Base-by-base conservation (phyloP, 2,888 invertebrate species). In the Ochropacha duplaris region DNA sequence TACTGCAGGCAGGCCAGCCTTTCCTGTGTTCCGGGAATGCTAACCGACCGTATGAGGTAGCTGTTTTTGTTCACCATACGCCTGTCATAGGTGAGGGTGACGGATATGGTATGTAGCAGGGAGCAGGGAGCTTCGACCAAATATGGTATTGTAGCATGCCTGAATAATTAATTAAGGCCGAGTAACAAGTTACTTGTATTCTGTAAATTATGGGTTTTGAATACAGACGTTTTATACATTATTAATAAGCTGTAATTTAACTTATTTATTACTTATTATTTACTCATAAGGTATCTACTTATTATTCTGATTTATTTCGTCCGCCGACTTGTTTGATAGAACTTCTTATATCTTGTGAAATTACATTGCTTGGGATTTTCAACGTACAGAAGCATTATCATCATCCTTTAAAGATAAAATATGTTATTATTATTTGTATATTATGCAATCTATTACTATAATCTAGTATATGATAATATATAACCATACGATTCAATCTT, bases 161-260 rank as follows among this genome's bases (percentile, higher is more conserved):
- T 72, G 76, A 74, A 77, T 80, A 78, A 78, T 72, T 69, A 78
- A 79, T 72, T 69, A 71, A 71, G 76, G 72, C 74, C 64, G 61
- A 69, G 63, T 68, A 68, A 69, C 64, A 58, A 54, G 57, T 55
- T 44, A 31, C 28, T 57, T 59, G 54, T 54, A 51, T 56, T 56
- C 54, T 54, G 54, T 52, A 55, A 28, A 50, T 26, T 50, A 24
- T 16, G 50, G 16, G 26, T 50, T 24, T 26, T 9, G 36, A 9
- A 22, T 26, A 19, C 36, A 50, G 50, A 54, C 50, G 50, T 50
- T 56, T 44, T 44, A 44, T 44, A 44, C 6, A 44, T 44, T 57
- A 60, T 60, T 57, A 62, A 65, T 68, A n/a, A n/a, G n/a, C n/a
- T n/a, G n/a, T 69, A 56, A 68, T 69, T 0, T 1, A 4, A 1